A percentile compares a stretch with the other conserved stretches of the same genome.
These are phyloP conservation scores for Eupithecia centaureata DNA, from an alignment of 2,888 invertebrate genomes.

Conservation along the genomic window DNA sequence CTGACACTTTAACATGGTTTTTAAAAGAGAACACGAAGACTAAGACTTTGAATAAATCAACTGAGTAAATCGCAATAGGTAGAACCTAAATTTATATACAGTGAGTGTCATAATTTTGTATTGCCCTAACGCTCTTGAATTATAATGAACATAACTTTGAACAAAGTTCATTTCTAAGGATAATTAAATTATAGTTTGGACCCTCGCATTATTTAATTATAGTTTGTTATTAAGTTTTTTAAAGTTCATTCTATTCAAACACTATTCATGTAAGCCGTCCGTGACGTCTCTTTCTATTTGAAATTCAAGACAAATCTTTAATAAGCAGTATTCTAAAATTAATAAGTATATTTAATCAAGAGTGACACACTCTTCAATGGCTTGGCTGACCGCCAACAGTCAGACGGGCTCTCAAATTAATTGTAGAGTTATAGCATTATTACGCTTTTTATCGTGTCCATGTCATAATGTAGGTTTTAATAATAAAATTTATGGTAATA, in stretches of 20 bases:
- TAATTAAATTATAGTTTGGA: no score
- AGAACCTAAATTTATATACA: neutral
- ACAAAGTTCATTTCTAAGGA: no score
- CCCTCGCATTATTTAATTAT: no score
- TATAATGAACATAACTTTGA: neutral
- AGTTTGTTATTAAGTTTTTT: no score
- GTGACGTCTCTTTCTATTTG: neutral
- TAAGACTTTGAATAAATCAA: no score
- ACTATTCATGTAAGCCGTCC: neutral
- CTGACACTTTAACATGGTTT: neutral
- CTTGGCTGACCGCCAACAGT: slow-evolving; percentile 58
- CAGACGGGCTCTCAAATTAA: slow-evolving; percentile 38
- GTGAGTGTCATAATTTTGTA: neutral
- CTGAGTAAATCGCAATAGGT: neutral
- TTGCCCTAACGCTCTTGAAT: neutral
- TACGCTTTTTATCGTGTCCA: slow-evolving; percentile 37
- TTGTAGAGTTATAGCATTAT: slow-evolving; percentile 39
- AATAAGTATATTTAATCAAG: slow-evolving; percentile 7
- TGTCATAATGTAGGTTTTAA: slow-evolving; percentile 22
- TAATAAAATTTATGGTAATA: neutral
- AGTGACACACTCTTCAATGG: slow-evolving; percentile 23
- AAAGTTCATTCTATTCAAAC: neutral
- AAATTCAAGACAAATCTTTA: neutral
- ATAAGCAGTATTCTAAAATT: neutral
- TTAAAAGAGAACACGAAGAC: neutral